Base-by-base conservation (phyloP, 1,140 invertebrate genomes). In the Oreohelix idahoensis region DNA sequence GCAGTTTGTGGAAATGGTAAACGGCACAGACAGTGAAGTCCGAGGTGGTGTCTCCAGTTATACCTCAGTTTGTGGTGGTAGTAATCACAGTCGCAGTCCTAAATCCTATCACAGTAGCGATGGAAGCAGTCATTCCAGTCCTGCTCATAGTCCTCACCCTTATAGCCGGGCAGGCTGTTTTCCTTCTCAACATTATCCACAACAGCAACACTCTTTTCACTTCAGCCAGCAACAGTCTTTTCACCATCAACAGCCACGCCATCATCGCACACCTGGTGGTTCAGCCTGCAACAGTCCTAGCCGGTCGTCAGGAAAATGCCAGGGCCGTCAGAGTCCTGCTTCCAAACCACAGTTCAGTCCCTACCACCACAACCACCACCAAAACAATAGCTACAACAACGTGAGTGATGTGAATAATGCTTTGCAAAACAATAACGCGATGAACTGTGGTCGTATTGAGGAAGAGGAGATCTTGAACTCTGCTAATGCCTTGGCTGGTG, bases 1-100 rank as follows among this genome's bases (percentile, higher is more conserved):
- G 86, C 98, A 99, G 93, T 99, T 99, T 93, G 96, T 99, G 38
- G 98, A 99, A 93, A 94, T 95, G 93, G 93, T 95, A 49, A 93
- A 94, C 88, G 94, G 94, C 38, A 92, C 92, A 69, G 93, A 94
- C 88, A 92, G 90, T 86, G 92, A 92, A 86, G 91, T 90, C 29
- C 85, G 89, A 35, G 90, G 91, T n/a, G 87, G 39, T 85, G 83
- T 88, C 76, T 89, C 89, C 74, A 89, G 89, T 11, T 88, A 86
- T 83, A 90, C 88, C 70, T 87, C 85, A 63, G 85, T 88, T 42
- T 35, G 83, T 70, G 88, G 89, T 85, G 73, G 39, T 0, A 11
- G n/a, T 23, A 39, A 1, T 73, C 49, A 73, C 35, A 58, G 13
- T 38, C 84, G 88, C 73, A 89, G 89, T 79, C 90, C 88, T 4